Percentiles rank a stretch among this genome's conserved stretches.
Evolutionary conservation across 2,113 vertebrate species (phyloP).

Genomic region (Prochilodus magdalenae): DNA sequence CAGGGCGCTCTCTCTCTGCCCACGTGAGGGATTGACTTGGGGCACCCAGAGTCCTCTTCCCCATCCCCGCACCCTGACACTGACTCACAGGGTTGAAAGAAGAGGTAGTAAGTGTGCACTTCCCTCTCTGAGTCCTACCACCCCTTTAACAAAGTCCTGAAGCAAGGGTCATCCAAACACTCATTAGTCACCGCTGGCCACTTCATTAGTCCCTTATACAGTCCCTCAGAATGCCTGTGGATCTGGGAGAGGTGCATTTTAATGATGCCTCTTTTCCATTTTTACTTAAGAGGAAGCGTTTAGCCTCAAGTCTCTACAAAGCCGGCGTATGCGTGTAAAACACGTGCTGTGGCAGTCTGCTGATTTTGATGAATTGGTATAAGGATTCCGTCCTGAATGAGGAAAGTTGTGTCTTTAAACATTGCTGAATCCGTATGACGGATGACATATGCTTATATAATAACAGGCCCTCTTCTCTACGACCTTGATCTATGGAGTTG

Average conservation of each 20-base stretch:
- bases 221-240: slow-evolving; percentile 64
- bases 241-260: slow-evolving; percentile 60
- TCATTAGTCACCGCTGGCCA: slow-evolving; percentile 70
- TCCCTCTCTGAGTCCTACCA: not conserved
- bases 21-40: slow-evolving; percentile 66
- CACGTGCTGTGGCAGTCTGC: not conserved
- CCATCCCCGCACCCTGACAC: slow-evolving; percentile 61
- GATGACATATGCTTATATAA: not conserved
- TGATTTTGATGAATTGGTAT: not conserved
- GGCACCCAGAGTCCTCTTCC: slow-evolving; percentile 64
- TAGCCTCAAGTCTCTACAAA: slow-evolving; percentile 4
- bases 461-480: not conserved
- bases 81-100: slow-evolving; percentile 33
- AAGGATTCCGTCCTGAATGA: not conserved
- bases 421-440: not conserved
- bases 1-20: slow-evolving; percentile 35
- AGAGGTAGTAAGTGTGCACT: not conserved
- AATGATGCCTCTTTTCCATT: slow-evolving; percentile 58
- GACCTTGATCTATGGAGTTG: not conserved
- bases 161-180: slow-evolving; percentile 61
- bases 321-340: not conserved
- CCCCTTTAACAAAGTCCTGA: slow-evolving; percentile 37
- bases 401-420: not conserved
- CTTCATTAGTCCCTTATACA: slow-evolving; percentile 70
- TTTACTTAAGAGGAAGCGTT: slow-evolving; percentile 60